Evolutionary conservation across 37 sponge, comb jelly and placozoan genomes (phyloP).

Genomic region (Agelas oroides): DNA sequence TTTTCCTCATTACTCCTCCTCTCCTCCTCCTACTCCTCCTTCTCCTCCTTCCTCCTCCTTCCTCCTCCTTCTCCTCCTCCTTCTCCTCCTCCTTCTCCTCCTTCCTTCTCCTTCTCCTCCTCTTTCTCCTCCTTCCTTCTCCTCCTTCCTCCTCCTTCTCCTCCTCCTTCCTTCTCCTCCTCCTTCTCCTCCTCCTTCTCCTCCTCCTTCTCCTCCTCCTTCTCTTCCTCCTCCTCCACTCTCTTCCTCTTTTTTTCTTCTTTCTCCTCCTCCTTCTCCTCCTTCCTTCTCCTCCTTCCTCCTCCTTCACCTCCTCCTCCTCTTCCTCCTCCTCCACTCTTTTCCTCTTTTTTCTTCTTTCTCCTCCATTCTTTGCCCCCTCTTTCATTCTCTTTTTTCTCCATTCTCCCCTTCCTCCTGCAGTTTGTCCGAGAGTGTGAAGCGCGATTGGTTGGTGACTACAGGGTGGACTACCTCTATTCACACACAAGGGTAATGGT

Average conservation of each 20-base stretch:
- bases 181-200: background rate
- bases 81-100: background rate
- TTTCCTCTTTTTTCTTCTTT: background rate
- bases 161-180: background rate
- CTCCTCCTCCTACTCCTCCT: background rate
- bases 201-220: background rate
- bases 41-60: background rate
- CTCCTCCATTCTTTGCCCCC: background rate
- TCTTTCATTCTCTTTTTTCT: background rate
- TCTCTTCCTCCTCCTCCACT: background rate
- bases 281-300: background rate
- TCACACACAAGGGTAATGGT: slow-evolving; percentile 44
- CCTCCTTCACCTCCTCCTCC: background rate
- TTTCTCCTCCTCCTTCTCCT: background rate
- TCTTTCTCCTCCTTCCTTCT: background rate
- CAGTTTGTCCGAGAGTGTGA: slow-evolving; percentile 75
- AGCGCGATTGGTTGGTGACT: slow-evolving; percentile 47
- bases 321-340: background rate
- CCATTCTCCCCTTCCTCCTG: background rate
- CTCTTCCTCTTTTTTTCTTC: background rate
- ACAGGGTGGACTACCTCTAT: slow-evolving; percentile 46
- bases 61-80: background rate
- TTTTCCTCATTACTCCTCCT: background rate
- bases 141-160: background rate
- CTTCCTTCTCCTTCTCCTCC: background rate